phyloP scores from a whole-genome alignment of 2,113 vertebrate genomes.

The Nyctereutes procyonoides region DNA sequence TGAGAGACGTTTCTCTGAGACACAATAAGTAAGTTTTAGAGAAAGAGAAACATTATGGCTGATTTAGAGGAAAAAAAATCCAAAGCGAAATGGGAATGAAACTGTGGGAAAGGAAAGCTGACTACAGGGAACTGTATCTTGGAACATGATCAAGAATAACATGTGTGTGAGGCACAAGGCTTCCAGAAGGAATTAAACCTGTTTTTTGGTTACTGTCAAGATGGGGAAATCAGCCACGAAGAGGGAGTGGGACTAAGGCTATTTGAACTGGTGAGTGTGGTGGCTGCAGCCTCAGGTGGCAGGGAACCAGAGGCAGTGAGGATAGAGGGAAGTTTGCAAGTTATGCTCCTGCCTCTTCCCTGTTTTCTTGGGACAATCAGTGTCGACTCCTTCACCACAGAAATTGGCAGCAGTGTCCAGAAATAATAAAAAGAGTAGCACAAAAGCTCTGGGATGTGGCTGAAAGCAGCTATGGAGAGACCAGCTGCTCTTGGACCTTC shows the following conservation, averaged over 20 bases:
- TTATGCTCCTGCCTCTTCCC: background rate
- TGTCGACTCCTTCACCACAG: background rate
- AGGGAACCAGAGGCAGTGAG: background rate
- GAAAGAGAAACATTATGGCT: background rate
- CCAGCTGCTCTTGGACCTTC: background rate
- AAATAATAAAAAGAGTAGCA: background rate
- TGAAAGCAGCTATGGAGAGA: background rate
- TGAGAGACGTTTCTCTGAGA: constrained; percentile 8
- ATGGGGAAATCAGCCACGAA: constrained; percentile 28
- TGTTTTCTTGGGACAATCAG: background rate
- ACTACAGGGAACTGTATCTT: background rate
- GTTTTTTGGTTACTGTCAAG: constrained; percentile 39
- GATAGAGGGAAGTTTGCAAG: background rate
- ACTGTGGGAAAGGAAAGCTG: background rate
- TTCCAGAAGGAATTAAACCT: constrained; percentile 43
- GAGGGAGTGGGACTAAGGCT: background rate
- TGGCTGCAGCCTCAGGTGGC: background rate
- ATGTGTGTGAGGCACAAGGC: background rate
- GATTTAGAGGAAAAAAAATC: constrained; percentile 20
- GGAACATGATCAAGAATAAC: constrained; percentile 23
- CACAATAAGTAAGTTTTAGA: background rate
- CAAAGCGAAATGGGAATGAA: background rate
- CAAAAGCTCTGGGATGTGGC: background rate
- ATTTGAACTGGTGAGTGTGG: background rate
- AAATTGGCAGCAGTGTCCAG: background rate